Conservation (phyloP, 2,113 vertebrate species). For the Saccopteryx leptura region DNA sequence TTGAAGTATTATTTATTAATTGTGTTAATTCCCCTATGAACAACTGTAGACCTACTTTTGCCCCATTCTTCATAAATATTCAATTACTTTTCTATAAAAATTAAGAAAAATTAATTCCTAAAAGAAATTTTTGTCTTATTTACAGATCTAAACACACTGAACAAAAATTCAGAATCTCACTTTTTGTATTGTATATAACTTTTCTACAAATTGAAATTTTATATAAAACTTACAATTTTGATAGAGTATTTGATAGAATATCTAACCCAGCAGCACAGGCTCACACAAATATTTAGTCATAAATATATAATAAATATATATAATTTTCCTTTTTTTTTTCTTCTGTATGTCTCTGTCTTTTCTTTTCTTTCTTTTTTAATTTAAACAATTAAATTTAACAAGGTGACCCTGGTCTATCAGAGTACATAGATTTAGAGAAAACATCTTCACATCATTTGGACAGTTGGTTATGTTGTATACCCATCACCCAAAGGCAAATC, state of each 20-base stretch:
- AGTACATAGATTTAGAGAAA: too few relatives aligned
- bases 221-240: neutral
- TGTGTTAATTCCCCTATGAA: neutral
- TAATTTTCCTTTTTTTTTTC: too few relatives aligned
- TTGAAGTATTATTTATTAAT: neutral
- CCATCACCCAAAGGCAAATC: too few relatives aligned
- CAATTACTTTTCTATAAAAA: conserved; percentile 17
- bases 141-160: neutral
- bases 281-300: neutral
- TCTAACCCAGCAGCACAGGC: neutral
- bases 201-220: conserved; percentile 19
- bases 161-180: neutral
- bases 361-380: too few relatives aligned
- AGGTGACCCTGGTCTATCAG: too few relatives aligned
- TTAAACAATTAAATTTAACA: too few relatives aligned
- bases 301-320: too few relatives aligned
- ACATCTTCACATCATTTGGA: too few relatives aligned
- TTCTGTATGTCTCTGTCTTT: too few relatives aligned
- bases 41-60: neutral
- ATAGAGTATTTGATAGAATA: neutral
- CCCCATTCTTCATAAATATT: neutral
- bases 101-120: neutral
- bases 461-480: too few relatives aligned
- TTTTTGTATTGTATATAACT: neutral
- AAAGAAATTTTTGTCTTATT: neutral